Evolutionary conservation across 2,888 invertebrate genomes (phyloP).

Genomic region (Dicyrtomina minuta): DNA sequence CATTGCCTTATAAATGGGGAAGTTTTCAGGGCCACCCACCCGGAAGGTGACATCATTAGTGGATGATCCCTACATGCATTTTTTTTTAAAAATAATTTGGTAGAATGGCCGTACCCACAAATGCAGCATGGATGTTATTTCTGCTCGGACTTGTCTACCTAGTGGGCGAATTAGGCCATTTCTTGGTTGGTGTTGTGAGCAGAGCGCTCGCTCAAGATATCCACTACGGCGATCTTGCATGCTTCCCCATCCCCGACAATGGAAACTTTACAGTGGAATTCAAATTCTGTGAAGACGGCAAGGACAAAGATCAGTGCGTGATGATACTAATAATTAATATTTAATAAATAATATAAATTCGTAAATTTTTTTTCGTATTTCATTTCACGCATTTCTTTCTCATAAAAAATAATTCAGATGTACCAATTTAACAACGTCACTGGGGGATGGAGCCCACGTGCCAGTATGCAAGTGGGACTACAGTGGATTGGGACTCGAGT

Average conservation of each 20-base stretch:
- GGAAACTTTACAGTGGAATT: slow-evolving; percentile 58
- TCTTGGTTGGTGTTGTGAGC: slow-evolving; percentile 79
- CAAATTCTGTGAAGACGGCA: slow-evolving; percentile 62
- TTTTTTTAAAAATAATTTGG: too few relatives aligned
- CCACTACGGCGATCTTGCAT: slow-evolving; percentile 82
- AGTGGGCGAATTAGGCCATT: slow-evolving; percentile 83
- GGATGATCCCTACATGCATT: too few relatives aligned
- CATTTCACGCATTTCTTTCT: too few relatives aligned
- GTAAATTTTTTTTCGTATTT: too few relatives aligned
- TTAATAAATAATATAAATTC: too few relatives aligned
- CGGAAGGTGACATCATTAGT: too few relatives aligned
- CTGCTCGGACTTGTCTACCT: slow-evolving; percentile 81
- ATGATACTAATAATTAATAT: too few relatives aligned
- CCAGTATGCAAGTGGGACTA: slow-evolving; percentile 88
- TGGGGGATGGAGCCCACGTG: too few relatives aligned
- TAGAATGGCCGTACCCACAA: slow-evolving; percentile 2
- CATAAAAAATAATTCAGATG: too few relatives aligned
- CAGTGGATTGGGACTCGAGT: slow-evolving; percentile 87
- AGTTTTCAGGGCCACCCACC: too few relatives aligned
- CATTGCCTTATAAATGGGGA: too few relatives aligned
- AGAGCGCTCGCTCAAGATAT: slow-evolving; percentile 81
- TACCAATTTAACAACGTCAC: slow-evolving; percentile 35
- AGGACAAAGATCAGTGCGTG: slow-evolving; percentile 63
- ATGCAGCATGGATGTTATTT: slow-evolving; percentile 59
- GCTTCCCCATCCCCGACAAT: slow-evolving; percentile 70